Conservation (phyloP, 2,888 invertebrate genomes). For the Pollenia labialis region DNA sequence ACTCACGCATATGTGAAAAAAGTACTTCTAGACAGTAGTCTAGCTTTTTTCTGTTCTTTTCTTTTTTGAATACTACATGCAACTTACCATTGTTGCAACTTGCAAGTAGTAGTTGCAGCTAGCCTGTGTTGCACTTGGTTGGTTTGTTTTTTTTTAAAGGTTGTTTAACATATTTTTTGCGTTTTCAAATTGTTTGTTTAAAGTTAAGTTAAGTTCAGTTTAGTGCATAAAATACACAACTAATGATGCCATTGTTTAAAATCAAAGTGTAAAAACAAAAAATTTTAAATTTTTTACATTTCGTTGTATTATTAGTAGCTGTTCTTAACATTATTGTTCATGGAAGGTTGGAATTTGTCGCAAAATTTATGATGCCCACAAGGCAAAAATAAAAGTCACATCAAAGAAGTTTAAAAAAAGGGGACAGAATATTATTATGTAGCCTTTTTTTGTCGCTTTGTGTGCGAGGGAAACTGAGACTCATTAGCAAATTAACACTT, state of each 20-base stretch:
- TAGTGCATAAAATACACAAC: conserved; percentile 71
- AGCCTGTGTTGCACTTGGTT: conserved; percentile 65
- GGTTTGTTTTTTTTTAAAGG: conserved; percentile 43
- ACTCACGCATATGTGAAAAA: conserved; percentile 75
- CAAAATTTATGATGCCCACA: conserved; percentile 69
- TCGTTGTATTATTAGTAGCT: not conserved
- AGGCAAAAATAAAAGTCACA: conserved; percentile 56
- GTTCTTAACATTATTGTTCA: conserved; percentile 59
- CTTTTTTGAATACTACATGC: conserved; percentile 29
- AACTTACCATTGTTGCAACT: conserved; percentile 50
- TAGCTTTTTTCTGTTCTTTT: conserved; percentile 1
- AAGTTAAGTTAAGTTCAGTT: conserved; percentile 50
- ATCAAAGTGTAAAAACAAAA: conserved; percentile 67
- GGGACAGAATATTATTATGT: conserved; percentile 25
- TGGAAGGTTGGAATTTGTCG: conserved; percentile 68
- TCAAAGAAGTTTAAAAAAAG: conserved; percentile 30
- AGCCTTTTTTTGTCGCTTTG: conserved; percentile 39
- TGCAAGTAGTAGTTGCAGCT: conserved; percentile 20
- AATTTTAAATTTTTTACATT: conserved; percentile 50
- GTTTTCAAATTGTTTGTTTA: conserved; percentile 58
- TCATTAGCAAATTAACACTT: conserved; percentile 73
- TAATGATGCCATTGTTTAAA: conserved; percentile 74
- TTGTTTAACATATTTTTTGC: conserved; percentile 68
- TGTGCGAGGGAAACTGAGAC: conserved; percentile 34
- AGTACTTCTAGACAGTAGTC: conserved; percentile 50